Evolutionary conservation across 2,113 vertebrate genomes (phyloP).

Genomic region (Nannobrachium achirus): DNA sequence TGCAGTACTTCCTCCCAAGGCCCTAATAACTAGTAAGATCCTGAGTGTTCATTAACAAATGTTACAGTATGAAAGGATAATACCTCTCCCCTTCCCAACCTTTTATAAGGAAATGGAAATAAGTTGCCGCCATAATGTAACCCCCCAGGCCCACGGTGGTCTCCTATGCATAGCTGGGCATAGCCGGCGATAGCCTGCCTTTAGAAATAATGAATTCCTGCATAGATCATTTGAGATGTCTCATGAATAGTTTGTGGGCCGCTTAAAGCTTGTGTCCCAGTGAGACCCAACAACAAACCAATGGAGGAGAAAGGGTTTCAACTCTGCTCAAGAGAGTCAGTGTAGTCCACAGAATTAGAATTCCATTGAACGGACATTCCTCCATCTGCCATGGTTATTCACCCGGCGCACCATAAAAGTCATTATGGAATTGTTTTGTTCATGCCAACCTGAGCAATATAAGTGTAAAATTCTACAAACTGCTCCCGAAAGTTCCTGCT

Average conservation of each 20-base stretch:
- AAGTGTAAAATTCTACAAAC: too few species aligned
- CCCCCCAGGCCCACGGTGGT: constrained; percentile 21
- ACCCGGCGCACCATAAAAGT: too few species aligned
- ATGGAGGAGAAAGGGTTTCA: constrained; percentile 7
- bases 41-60: too few species aligned
- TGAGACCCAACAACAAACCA: constrained; percentile 13
- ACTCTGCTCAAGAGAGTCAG: not conserved
- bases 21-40: constrained; percentile 12
- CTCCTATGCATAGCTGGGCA: constrained; percentile 25
- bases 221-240: constrained; percentile 43
- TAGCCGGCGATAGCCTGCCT: constrained; percentile 28
- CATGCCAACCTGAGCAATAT: too few species aligned
- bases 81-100: constrained; percentile 44
- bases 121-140: constrained; percentile 49
- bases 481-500: too few species aligned
- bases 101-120: constrained; percentile 30
- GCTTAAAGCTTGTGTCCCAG: constrained; percentile 34
- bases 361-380: too few species aligned
- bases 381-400: too few species aligned
- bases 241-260: constrained; percentile 39
- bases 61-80: constrained; percentile 48
- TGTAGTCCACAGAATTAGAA: too few species aligned
- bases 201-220: constrained; percentile 24
- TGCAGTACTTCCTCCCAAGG: constrained; percentile 10
- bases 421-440: too few species aligned